Evolutionary conservation across 2,113 vertebrate species (phyloP).

Genomic region (Atlantisia rogersi): DNA sequence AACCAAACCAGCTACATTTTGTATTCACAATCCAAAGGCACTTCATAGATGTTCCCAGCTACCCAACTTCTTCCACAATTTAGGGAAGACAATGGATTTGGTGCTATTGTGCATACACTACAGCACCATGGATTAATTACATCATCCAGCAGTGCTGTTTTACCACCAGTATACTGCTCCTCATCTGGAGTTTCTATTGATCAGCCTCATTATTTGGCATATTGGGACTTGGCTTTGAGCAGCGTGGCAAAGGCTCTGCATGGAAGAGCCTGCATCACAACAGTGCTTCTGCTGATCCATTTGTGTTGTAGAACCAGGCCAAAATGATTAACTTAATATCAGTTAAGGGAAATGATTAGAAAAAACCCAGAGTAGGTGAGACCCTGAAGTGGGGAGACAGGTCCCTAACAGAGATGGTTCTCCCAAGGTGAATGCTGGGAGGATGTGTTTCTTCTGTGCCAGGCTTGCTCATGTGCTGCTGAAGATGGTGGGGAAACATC

Average conservation of each 20-base stretch:
- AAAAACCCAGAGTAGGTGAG: background rate
- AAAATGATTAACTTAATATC: background rate
- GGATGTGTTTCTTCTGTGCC: background rate
- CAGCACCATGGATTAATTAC: background rate
- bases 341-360: background rate
- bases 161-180: background rate
- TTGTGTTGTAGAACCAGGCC: background rate
- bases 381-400: background rate
- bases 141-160: background rate
- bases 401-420: accelerated
- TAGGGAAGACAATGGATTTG: background rate
- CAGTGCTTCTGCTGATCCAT: background rate
- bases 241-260: background rate
- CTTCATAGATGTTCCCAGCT: background rate
- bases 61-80: background rate
- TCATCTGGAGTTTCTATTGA: background rate
- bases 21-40: background rate
- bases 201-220: background rate
- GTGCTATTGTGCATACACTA: background rate
- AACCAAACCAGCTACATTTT: background rate
- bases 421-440: background rate
- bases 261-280: background rate
- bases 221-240: background rate
- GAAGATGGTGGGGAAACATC: accelerated
- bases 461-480: background rate